Percentiles rank a stretch among this genome's conserved stretches.
These are phyloP conservation scores for Staurois parvus DNA, from an alignment of 2,797 vertebrate species.

Conservation along the genomic window DNA sequence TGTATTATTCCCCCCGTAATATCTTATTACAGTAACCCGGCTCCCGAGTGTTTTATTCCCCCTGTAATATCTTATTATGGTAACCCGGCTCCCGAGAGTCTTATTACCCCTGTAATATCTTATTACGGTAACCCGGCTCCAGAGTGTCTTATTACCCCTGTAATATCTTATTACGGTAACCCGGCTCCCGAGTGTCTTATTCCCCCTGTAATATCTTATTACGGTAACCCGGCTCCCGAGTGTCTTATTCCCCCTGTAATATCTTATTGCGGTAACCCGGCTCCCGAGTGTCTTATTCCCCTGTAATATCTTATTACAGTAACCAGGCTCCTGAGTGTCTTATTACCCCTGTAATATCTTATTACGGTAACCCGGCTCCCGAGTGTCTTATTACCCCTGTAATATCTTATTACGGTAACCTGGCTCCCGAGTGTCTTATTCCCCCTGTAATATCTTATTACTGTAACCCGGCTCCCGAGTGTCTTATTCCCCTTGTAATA, in stretches of 20 bases:
- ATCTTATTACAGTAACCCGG: background rate
- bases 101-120: background rate
- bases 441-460: background rate
- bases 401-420: background rate
- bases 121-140: background rate
- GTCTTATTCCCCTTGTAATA: constrained; percentile 2
- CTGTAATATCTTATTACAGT: background rate
- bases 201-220: background rate
- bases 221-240: background rate
- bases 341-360: background rate
- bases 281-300: background rate
- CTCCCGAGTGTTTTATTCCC: background rate
- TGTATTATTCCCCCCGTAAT: background rate
- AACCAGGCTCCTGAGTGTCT: background rate
- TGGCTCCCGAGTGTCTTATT: background rate
- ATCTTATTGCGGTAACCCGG: background rate
- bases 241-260: background rate
- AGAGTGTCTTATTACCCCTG: background rate
- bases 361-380: background rate
- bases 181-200: background rate
- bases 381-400: background rate
- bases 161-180: background rate
- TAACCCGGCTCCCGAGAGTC: background rate
- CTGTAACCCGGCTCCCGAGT: background rate
- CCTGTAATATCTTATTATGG: background rate